A percentile compares a stretch with the other conserved stretches of the same genome.
Conservation (phyloP, 2,797 vertebrate genomes). For the Pseudopleuronectes americanus region DNA sequence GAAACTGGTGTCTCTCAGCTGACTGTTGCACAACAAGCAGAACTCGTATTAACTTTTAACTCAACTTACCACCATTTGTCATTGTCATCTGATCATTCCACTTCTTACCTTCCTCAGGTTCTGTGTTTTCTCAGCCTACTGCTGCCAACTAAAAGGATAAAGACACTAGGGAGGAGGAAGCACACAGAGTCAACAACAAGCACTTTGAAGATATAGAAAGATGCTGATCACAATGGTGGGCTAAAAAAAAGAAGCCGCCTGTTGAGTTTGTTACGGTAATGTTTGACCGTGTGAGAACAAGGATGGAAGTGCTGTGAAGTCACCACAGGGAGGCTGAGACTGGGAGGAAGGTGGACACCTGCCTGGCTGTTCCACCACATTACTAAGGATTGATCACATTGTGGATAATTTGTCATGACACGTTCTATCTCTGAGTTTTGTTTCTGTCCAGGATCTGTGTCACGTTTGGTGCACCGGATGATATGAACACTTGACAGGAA, state of each 20-base stretch:
- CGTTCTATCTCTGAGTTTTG: slow-evolving; percentile 40
- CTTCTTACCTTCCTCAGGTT: slow-evolving; percentile 51
- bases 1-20: neutral
- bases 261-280: slow-evolving; percentile 10
- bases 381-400: slow-evolving; percentile 26
- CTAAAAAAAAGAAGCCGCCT: neutral
- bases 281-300: slow-evolving; percentile 5
- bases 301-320: slow-evolving; percentile 15
- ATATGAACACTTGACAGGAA: slow-evolving; percentile 33
- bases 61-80: neutral
- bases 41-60: neutral
- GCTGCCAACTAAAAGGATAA: slow-evolving; percentile 63
- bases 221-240: slow-evolving; percentile 5
- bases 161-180: slow-evolving; percentile 46
- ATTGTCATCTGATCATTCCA: slow-evolving; percentile 3
- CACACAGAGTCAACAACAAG: slow-evolving; percentile 62
- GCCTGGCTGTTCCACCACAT: slow-evolving; percentile 14
- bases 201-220: slow-evolving; percentile 41
- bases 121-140: slow-evolving; percentile 59
- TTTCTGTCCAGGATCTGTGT: slow-evolving; percentile 33
- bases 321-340: slow-evolving; percentile 19
- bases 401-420: slow-evolving; percentile 46
- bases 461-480: neutral
- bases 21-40: slow-evolving; percentile 16
- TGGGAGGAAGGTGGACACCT: slow-evolving; percentile 18